These are phyloP conservation scores for Chinchilla lanigera DNA, from an alignment of 2,113 vertebrate species.

Conservation along the genomic window DNA sequence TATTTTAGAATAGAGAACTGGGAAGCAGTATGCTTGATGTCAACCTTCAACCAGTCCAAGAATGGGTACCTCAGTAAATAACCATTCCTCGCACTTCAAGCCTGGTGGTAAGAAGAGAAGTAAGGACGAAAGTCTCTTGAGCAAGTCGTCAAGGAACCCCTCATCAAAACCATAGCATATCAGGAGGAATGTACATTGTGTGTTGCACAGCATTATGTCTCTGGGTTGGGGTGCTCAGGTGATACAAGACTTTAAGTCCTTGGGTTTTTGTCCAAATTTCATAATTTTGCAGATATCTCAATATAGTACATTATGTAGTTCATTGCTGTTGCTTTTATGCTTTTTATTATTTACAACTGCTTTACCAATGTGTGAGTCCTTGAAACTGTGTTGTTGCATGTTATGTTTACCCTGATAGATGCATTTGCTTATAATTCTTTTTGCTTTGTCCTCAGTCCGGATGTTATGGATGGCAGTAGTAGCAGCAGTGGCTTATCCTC, in stretches of 20 bases:
- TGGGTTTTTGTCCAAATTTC: constrained; percentile 8
- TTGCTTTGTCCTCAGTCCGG: constrained; percentile 88
- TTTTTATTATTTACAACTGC: constrained; percentile 74
- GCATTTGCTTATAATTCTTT: constrained; percentile 69
- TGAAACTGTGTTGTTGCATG: constrained; percentile 69
- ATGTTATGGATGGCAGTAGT: constrained; percentile 94
- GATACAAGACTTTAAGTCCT: not conserved
- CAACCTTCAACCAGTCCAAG: not conserved
- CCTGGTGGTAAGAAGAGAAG: constrained; percentile 40
- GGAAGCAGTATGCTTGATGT: not conserved
- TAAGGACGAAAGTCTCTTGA: not conserved
- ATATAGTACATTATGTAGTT: not conserved
- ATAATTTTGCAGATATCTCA: constrained; percentile 26
- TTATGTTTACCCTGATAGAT: constrained; percentile 71
- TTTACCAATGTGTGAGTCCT: constrained; percentile 57
- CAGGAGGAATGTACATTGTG: not conserved
- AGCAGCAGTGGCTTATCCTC: constrained; percentile 94
- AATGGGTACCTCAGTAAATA: not conserved
- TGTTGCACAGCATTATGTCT: not conserved
- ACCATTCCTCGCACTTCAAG: not conserved
- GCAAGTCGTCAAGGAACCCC: not conserved
- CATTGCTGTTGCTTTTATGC: constrained; percentile 66
- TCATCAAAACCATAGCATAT: not conserved
- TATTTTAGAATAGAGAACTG: not conserved
- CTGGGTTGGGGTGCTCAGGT: not conserved